Evolutionary conservation across 2,797 vertebrate species (phyloP).

Genomic region (Knipowitschia caucasica): DNA sequence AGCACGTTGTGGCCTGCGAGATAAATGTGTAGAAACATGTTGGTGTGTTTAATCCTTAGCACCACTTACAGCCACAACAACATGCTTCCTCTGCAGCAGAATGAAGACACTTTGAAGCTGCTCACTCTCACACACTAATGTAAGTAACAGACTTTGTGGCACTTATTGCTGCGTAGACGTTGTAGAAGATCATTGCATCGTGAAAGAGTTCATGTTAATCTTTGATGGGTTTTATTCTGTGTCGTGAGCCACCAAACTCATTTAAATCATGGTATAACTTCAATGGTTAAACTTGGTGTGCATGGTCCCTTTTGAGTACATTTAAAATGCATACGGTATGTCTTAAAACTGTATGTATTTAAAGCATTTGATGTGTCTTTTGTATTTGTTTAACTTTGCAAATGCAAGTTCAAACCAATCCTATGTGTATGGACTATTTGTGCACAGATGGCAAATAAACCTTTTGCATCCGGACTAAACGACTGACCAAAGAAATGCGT

Average conservation of each 20-base stretch:
- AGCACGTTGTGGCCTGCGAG: conserved; percentile 46
- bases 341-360: no score
- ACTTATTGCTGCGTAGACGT: background rate
- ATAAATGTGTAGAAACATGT: conserved; percentile 9
- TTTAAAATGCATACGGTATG: no score
- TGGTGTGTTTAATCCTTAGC: background rate
- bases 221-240: background rate
- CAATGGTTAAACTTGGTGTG: background rate
- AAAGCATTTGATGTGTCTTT: no score
- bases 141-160: conserved; percentile 26
- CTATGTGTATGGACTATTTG: no score
- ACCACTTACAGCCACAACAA: background rate
- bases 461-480: no score
- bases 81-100: background rate
- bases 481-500: background rate
- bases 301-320: background rate
- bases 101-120: conserved; percentile 15
- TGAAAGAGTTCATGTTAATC: background rate
- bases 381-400: no score
- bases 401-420: no score
- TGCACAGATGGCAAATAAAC: no score
- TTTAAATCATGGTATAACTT: background rate
- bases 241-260: background rate
- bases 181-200: background rate
- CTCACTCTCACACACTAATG: background rate